phyloP scores from a whole-genome alignment of 2,113 vertebrate species.

The Macrotus californicus region DNA sequence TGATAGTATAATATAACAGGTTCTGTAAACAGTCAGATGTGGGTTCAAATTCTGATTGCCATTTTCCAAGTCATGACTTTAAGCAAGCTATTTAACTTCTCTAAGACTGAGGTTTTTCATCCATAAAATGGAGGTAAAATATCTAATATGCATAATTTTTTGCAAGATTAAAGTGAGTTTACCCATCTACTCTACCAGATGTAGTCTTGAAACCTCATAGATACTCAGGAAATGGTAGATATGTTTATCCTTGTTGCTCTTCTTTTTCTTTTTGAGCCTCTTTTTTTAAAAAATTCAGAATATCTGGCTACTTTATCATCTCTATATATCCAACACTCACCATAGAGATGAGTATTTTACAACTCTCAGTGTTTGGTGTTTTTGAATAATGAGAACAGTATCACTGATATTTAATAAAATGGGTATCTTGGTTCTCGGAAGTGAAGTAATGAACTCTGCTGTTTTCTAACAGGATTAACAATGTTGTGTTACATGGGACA shows the following conservation, averaged over 20 bases:
- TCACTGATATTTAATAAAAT: slow-evolving; percentile 6
- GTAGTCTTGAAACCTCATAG: background rate
- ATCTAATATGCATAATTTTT: background rate
- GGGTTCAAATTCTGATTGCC: background rate
- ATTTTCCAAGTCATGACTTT: background rate
- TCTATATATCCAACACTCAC: background rate
- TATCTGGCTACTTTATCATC: background rate
- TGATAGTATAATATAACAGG: background rate
- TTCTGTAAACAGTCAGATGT: background rate
- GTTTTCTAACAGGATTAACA: background rate
- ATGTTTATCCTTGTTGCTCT: background rate
- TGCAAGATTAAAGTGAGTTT: background rate
- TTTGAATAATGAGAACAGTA: background rate
- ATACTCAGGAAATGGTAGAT: background rate
- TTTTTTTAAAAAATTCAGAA: background rate
- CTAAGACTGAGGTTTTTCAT: background rate
- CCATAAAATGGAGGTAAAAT: background rate
- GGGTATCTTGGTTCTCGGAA: background rate
- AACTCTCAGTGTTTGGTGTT: background rate
- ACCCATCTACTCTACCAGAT: background rate
- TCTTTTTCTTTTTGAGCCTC: background rate
- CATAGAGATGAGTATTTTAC: background rate
- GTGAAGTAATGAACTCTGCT: background rate
- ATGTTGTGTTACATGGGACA: background rate
- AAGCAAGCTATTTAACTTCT: background rate